Conservation (phyloP, 2,113 vertebrate genomes). For the Pygoscelis adeliae region DNA sequence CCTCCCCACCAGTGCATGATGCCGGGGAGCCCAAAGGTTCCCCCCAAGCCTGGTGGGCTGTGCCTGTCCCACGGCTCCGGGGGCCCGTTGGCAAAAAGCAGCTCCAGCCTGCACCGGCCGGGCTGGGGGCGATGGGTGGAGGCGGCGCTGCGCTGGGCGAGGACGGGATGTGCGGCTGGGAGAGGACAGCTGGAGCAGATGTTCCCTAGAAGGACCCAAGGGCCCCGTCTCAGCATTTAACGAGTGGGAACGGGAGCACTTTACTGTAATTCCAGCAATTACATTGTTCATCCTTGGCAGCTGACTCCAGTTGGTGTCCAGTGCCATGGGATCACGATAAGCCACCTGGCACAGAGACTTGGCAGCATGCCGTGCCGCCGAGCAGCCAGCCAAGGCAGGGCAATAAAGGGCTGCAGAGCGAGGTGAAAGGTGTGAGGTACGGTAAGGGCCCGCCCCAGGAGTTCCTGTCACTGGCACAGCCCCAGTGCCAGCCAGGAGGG, state of each 20-base stretch:
- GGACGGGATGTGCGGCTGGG: accelerated
- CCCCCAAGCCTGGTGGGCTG: not conserved
- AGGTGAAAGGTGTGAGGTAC: not conserved
- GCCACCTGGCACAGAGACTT: conserved; percentile 27
- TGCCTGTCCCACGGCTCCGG: accelerated
- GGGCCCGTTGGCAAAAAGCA: not conserved
- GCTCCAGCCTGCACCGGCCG: accelerated
- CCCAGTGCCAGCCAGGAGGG: accelerated
- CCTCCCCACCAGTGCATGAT: accelerated
- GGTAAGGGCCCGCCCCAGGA: not conserved
- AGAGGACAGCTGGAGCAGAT: conserved; percentile 41
- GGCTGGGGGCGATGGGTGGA: not conserved
- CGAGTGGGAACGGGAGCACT: conserved; percentile 68
- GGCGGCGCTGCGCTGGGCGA: accelerated
- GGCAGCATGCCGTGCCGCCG: not conserved
- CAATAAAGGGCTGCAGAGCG: not conserved
- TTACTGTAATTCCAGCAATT: conserved; percentile 75
- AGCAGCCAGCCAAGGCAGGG: conserved; percentile 11
- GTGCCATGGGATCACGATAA: conserved; percentile 2
- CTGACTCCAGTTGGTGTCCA: conserved; percentile 14
- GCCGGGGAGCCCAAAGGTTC: not conserved
- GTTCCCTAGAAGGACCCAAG: conserved; percentile 58
- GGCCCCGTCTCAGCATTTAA: conserved; percentile 37
- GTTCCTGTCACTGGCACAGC: not conserved
- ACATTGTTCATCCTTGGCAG: conserved; percentile 71